These are phyloP conservation scores for Mastomys coucha DNA, from an alignment of 2,113 vertebrate species.

Conservation along the genomic window DNA sequence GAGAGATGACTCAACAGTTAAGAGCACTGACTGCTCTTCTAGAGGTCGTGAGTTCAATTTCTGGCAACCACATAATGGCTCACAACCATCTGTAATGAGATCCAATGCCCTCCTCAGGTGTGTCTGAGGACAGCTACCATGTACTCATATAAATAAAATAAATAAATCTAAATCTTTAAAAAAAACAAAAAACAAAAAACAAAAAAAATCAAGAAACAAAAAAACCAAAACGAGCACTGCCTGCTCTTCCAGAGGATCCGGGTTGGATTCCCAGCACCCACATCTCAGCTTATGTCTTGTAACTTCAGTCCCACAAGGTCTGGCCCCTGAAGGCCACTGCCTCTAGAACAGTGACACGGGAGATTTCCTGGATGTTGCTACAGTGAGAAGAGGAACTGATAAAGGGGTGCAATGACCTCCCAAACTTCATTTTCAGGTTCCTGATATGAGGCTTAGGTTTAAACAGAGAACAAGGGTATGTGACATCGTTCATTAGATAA, in stretches of 20 bases:
- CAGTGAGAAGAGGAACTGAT: not conserved
- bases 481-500: not conserved
- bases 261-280: not conserved
- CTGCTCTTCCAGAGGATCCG: not conserved
- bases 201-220: no score
- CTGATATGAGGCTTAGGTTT: not conserved
- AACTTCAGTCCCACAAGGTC: not conserved
- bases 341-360: not conserved
- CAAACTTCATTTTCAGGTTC: not conserved
- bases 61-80: no score
- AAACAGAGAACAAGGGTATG: not conserved
- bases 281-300: not conserved
- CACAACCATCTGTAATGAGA: no score
- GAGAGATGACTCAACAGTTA: not conserved
- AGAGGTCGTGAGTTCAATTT: not conserved
- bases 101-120: no score
- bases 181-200: no score
- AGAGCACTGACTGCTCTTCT: not conserved
- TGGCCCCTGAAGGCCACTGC: no score
- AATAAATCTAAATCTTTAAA: no score
- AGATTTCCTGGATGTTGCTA: not conserved
- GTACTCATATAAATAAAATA: no score
- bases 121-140: no score
- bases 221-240: not conserved
- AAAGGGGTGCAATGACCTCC: not conserved